Evolutionary conservation across 2,113 vertebrate genomes (phyloP).

Genomic region (Halichoeres trimaculatus): DNA sequence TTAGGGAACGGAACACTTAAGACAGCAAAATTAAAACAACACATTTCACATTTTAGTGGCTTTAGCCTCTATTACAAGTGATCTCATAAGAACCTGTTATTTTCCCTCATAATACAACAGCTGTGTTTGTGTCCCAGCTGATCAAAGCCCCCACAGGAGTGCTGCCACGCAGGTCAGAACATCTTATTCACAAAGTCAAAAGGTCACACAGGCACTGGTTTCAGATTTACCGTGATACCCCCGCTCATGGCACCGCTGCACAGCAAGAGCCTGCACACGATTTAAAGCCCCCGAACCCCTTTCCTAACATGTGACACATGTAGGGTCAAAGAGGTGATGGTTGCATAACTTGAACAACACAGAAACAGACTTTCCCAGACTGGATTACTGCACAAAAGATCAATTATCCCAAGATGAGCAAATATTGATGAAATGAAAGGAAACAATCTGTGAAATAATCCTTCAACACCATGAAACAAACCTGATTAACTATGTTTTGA

Average conservation of each 20-base stretch:
- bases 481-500: not conserved
- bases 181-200: constrained; percentile 69
- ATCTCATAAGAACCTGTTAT: constrained; percentile 2
- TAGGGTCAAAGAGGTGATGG: constrained; percentile 12
- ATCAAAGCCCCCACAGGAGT: constrained; percentile 66
- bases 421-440: not conserved
- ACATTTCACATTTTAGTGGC: not conserved
- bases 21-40: not conserved
- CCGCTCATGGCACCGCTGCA: constrained; percentile 53
- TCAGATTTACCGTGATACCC: constrained; percentile 63
- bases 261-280: constrained; percentile 42
- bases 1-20: not conserved
- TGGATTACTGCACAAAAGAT: not conserved
- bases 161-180: constrained; percentile 42
- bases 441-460: not conserved
- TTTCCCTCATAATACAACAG: not conserved
- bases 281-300: constrained; percentile 29
- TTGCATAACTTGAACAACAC: constrained; percentile 45
- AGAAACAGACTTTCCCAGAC: not conserved
- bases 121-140: constrained; percentile 33
- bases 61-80: not conserved
- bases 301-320: constrained; percentile 58
- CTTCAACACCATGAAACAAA: not conserved
- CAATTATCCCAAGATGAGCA: constrained; percentile 15
- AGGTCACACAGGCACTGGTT: constrained; percentile 57